Evolutionary conservation across 1,140 invertebrate species (phyloP).

Genomic region (Platorchestia sp.): DNA sequence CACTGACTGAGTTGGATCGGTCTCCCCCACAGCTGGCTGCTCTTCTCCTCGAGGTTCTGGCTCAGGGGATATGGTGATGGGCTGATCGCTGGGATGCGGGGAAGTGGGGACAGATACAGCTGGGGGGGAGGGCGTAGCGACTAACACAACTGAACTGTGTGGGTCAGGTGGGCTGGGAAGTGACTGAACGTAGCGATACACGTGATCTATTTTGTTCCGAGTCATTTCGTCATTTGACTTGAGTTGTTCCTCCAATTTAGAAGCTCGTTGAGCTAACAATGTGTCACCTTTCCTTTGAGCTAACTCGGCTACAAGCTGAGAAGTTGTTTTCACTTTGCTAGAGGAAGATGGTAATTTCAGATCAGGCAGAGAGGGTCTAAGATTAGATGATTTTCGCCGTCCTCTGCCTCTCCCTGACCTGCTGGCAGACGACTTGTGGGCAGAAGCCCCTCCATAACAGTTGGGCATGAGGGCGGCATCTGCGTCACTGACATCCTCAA

Average conservation of each 20-base stretch:
- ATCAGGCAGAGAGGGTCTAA: conserved; percentile 26
- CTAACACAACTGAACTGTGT: conserved; percentile 56
- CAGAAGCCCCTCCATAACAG: conserved; percentile 26
- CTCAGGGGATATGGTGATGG: conserved; percentile 58
- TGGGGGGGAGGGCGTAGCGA: conserved; percentile 59
- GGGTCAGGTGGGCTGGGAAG: conserved; percentile 69
- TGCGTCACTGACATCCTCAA: neutral
- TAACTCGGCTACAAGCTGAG: conserved; percentile 84
- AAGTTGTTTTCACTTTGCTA: conserved; percentile 84
- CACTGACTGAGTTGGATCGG: conserved; percentile 57
- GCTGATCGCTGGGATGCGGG: conserved; percentile 45
- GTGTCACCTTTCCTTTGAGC: conserved; percentile 72
- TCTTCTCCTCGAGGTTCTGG: neutral
- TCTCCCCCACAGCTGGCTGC: neutral
- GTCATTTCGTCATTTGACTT: conserved; percentile 68
- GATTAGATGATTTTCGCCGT: conserved; percentile 13
- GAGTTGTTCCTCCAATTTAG: conserved; percentile 62
- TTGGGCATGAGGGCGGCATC: neutral
- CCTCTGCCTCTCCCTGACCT: conserved; percentile 30
- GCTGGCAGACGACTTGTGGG: neutral
- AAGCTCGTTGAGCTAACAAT: conserved; percentile 63
- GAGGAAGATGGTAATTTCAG: conserved; percentile 36
- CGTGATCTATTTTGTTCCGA: conserved; percentile 75
- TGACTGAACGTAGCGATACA: conserved; percentile 75
- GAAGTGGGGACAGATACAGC: conserved; percentile 49